A percentile compares a stretch with the other conserved stretches of the same genome.
Conservation (phyloP, 2,113 vertebrate genomes). For the Odobenus rosmarus region DNA sequence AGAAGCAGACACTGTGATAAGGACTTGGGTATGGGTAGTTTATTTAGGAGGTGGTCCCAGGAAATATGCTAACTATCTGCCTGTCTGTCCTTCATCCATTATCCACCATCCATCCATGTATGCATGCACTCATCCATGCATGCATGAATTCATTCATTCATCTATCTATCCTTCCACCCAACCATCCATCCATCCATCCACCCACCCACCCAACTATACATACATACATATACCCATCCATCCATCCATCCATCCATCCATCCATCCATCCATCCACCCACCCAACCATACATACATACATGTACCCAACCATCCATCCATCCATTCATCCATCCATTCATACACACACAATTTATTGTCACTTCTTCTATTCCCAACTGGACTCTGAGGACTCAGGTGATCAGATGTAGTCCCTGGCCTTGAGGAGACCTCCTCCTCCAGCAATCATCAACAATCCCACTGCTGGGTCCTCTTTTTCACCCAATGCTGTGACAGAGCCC, state of each 20-base stretch:
- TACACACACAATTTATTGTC: not conserved
- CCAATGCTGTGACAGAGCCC: not conserved
- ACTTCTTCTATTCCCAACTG: not conserved
- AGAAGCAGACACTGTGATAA: not conserved
- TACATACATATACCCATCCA: fast-evolving
- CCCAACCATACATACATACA: not conserved
- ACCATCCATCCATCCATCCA: fast-evolving
- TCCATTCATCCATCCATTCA: not conserved
- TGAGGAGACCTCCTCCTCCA: not conserved
- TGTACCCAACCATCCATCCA: not conserved
- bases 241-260: not conserved
- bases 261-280: not conserved
- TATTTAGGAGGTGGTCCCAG: not conserved
- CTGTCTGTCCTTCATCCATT: not conserved
- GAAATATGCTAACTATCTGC: not conserved
- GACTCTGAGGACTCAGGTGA: not conserved
- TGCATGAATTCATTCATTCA: too few relatives aligned
- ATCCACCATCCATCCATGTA: not conserved
- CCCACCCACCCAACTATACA: not conserved
- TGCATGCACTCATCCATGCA: too few relatives aligned
- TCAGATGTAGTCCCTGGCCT: not conserved
- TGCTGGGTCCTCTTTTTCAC: not conserved
- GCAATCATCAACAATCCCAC: not conserved
- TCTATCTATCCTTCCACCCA: fast-evolving
- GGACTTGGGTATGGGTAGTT: not conserved